Conservation (phyloP, 2,888 invertebrate genomes). For the Ernsta delagoae region DNA sequence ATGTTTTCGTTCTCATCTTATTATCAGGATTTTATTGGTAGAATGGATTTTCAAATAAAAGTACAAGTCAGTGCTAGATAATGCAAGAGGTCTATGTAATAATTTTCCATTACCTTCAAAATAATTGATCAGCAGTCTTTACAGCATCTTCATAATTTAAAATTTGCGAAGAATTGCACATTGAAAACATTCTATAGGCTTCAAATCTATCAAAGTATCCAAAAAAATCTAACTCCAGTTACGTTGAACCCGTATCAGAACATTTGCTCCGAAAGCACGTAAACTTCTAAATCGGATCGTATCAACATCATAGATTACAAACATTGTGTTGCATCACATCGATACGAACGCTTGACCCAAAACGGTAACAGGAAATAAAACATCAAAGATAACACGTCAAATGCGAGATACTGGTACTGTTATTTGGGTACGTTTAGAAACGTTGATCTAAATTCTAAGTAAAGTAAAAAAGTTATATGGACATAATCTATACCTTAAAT, state of each 20-base stretch:
- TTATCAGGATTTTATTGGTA: background rate
- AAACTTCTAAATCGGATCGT: constrained; percentile 23
- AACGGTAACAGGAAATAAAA: constrained; percentile 42
- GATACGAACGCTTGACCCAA: constrained; percentile 37
- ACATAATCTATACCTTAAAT: too few species aligned
- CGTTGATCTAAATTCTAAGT: constrained; percentile 5
- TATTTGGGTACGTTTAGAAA: constrained; percentile 1
- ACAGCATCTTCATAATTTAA: background rate
- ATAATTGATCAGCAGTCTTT: background rate
- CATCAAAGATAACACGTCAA: constrained; percentile 41
- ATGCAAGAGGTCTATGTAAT: too few species aligned
- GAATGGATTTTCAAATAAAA: background rate
- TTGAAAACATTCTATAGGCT: too few species aligned
- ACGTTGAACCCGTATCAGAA: constrained; percentile 18
- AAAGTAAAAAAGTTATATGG: background rate
- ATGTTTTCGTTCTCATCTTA: background rate
- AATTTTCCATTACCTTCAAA: background rate
- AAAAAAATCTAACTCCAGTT: background rate
- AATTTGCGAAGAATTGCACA: too few species aligned
- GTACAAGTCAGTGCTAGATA: too few species aligned
- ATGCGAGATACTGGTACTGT: constrained; percentile 23
- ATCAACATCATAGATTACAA: constrained; percentile 20
- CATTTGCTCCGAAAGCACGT: constrained; percentile 15
- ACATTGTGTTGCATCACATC: constrained; percentile 23
- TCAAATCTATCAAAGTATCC: background rate